These are phyloP conservation scores for Leptocoma aspasia DNA, from an alignment of 2,113 vertebrate species.

Conservation along the genomic window DNA sequence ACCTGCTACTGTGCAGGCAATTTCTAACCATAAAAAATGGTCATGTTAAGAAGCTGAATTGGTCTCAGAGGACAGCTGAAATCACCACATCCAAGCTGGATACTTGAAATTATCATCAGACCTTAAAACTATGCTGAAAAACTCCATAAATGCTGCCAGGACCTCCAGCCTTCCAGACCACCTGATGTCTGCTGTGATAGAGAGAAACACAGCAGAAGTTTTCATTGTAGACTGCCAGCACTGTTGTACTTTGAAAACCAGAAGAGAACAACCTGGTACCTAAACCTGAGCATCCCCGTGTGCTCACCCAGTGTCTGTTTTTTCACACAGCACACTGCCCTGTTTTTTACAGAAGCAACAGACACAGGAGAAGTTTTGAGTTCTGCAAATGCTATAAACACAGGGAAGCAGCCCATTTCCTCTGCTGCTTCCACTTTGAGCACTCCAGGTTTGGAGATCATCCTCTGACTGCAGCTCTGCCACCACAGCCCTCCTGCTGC, in stretches of 20 bases:
- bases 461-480: neutral
- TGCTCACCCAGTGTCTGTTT: neutral
- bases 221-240: neutral
- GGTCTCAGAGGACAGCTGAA: neutral
- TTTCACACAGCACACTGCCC: neutral
- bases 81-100: neutral
- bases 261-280: neutral
- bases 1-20: neutral
- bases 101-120: neutral
- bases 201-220: neutral
- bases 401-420: neutral
- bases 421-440: neutral
- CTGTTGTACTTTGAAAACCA: neutral
- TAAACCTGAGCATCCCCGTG: neutral
- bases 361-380: accelerated
- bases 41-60: neutral
- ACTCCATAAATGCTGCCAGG: neutral
- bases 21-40: neutral
- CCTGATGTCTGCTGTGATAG: neutral
- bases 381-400: neutral
- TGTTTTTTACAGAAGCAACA: neutral
- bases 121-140: neutral
- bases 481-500: neutral
- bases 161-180: neutral
- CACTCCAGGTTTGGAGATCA: neutral